A percentile compares a stretch with the other conserved stretches of the same genome.
phyloP scores from a whole-genome alignment of 2,888 invertebrate genomes.

The Eurois occulta region DNA sequence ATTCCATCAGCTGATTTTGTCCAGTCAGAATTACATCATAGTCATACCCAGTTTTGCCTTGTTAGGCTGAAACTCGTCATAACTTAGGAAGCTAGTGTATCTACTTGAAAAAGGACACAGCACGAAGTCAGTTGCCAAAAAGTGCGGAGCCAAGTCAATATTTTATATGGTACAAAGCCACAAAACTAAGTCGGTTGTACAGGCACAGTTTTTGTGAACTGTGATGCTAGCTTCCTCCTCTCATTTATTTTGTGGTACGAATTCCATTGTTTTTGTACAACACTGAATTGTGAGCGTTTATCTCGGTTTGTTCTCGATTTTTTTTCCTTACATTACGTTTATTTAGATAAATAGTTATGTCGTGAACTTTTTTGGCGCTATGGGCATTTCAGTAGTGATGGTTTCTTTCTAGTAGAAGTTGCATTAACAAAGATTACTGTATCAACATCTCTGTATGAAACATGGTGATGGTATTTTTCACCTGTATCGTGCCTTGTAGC shows the following conservation, averaged over 20 bases:
- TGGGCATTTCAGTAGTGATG: not conserved
- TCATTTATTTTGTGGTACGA: conserved; percentile 45
- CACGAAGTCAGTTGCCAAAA: conserved; percentile 36
- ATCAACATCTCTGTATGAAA: not conserved
- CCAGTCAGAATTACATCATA: not conserved
- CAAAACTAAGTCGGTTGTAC: conserved; percentile 46
- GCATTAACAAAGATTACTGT: not conserved
- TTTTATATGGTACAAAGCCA: conserved; percentile 50
- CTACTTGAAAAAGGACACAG: conserved; percentile 23
- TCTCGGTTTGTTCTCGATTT: conserved; percentile 42
- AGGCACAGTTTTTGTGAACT: conserved; percentile 53
- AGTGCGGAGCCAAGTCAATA: conserved; percentile 48
- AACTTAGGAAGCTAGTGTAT: conserved; percentile 14
- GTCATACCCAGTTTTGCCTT: not conserved
- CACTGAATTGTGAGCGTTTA: conserved; percentile 58
- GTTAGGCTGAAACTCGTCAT: not conserved
- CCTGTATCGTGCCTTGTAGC: not conserved
- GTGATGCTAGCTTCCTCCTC: conserved; percentile 33
- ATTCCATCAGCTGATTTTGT: not conserved
- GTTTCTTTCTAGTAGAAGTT: not conserved
- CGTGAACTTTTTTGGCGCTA: not conserved
- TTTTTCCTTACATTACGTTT: conserved; percentile 31
- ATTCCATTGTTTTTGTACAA: conserved; percentile 68
- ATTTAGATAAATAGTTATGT: conserved; percentile 14
- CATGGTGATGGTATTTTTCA: no score